Conservation (phyloP, 1,140 invertebrate species). For the Drosophila arawakana region DNA sequence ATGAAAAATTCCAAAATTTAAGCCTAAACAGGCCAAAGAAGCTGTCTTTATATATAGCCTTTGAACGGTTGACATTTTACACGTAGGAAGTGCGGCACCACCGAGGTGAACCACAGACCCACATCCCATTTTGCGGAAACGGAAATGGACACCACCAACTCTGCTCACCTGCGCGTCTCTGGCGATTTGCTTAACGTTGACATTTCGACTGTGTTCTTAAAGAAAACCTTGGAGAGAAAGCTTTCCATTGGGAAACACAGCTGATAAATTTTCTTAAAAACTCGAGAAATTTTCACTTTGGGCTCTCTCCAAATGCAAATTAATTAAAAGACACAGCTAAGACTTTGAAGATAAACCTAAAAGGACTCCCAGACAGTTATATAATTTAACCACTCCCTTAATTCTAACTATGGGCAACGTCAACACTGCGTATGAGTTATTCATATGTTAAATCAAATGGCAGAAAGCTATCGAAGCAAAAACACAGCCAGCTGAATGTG, state of each 20-base stretch:
- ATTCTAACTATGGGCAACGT: slow-evolving; percentile 37
- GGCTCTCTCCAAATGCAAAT: slow-evolving; percentile 51
- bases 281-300: not conserved
- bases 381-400: not conserved
- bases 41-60: slow-evolving; percentile 5
- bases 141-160: not conserved
- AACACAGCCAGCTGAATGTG: slow-evolving; percentile 33
- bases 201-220: slow-evolving; percentile 41
- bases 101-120: slow-evolving; percentile 14
- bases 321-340: slow-evolving; percentile 71
- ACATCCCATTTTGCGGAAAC: slow-evolving; percentile 7
- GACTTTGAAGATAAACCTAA: slow-evolving; percentile 30
- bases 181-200: slow-evolving; percentile 36
- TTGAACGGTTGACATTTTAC: slow-evolving; percentile 11
- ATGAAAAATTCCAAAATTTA: no score
- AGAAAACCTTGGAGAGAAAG: slow-evolving; percentile 51
- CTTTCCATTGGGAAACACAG: slow-evolving; percentile 8
- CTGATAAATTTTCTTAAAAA: slow-evolving; percentile 56
- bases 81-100: slow-evolving; percentile 17
- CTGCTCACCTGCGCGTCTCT: slow-evolving; percentile 10
- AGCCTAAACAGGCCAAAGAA: no score
- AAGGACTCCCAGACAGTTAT: slow-evolving; percentile 21
- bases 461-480: slow-evolving; percentile 30
- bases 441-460: slow-evolving; percentile 50
- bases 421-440: slow-evolving; percentile 64